phyloP scores from a whole-genome alignment of 2,113 vertebrate genomes.

The Forbesichthys papilliferus region DNA sequence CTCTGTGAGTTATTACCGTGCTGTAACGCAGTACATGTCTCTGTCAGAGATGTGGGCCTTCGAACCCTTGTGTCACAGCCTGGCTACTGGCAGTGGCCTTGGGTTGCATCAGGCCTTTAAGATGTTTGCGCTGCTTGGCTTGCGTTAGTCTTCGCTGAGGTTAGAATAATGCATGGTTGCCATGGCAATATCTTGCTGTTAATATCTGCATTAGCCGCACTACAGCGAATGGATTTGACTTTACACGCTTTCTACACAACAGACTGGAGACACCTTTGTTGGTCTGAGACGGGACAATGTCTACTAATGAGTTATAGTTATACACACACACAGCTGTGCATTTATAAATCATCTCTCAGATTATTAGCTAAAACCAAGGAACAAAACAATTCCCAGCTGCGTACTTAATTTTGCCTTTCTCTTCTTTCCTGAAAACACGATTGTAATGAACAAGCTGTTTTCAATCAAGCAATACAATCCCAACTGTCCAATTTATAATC shows the following conservation, averaged over 20 bases:
- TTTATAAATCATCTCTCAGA: slow-evolving; percentile 61
- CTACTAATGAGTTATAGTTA: slow-evolving; percentile 14
- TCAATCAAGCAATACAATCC: slow-evolving; percentile 61
- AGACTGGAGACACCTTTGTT: slow-evolving; percentile 15
- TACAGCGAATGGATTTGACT: not conserved
- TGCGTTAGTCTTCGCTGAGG: not conserved
- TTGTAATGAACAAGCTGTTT: slow-evolving; percentile 61
- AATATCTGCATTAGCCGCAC: not conserved
- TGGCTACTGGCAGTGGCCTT: slow-evolving; percentile 36
- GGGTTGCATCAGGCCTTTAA: slow-evolving; percentile 30
- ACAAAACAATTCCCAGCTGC: slow-evolving; percentile 66
- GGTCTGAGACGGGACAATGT: slow-evolving; percentile 29
- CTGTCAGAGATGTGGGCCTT: slow-evolving; percentile 26
- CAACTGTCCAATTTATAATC: slow-evolving; percentile 30
- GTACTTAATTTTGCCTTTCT: slow-evolving; percentile 39
- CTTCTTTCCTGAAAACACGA: slow-evolving; percentile 54
- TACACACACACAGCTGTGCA: slow-evolving; percentile 47
- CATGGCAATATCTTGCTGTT: slow-evolving; percentile 12
- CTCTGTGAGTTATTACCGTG: slow-evolving; percentile 30
- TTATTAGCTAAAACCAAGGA: slow-evolving; percentile 44
- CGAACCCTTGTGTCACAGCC: slow-evolving; percentile 51
- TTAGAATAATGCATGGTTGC: not conserved
- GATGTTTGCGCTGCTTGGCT: slow-evolving; percentile 12
- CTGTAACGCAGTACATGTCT: not conserved
- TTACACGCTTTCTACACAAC: slow-evolving; percentile 7